Conservation (phyloP, 1,140 invertebrate species). For the Dendrolimus punctatus region DNA sequence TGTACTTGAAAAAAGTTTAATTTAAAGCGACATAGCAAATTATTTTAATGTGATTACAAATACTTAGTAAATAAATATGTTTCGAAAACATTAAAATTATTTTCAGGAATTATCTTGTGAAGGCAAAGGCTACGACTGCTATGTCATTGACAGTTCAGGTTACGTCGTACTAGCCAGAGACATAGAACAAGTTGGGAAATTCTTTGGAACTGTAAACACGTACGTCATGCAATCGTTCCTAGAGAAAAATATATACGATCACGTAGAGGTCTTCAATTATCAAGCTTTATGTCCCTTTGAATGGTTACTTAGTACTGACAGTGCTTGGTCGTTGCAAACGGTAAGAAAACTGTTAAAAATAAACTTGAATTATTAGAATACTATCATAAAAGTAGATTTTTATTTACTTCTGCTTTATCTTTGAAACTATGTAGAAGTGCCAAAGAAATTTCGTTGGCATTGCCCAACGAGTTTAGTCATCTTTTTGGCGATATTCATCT, state of each 20-base stretch:
- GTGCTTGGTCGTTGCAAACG: slow-evolving; percentile 33
- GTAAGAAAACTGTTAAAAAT: slow-evolving; percentile 20
- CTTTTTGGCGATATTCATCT: too few species aligned
- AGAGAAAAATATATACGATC: slow-evolving; percentile 80
- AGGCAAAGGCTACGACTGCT: slow-evolving; percentile 80
- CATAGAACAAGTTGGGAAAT: slow-evolving; percentile 80
- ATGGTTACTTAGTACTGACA: slow-evolving; percentile 23
- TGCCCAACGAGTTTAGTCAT: too few species aligned
- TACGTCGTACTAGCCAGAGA: slow-evolving; percentile 87
- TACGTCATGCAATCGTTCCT: slow-evolving; percentile 84
- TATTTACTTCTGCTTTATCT: too few species aligned
- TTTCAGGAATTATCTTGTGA: slow-evolving; percentile 72
- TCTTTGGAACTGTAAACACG: slow-evolving; percentile 89
- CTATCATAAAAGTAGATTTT: neutral
- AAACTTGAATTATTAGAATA: neutral
- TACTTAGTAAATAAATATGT: too few species aligned
- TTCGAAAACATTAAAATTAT: neutral
- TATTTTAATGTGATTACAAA: too few species aligned
- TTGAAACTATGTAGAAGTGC: too few species aligned
- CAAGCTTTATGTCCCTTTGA: slow-evolving; percentile 81
- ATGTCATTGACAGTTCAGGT: slow-evolving; percentile 90
- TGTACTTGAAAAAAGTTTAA: too few species aligned
- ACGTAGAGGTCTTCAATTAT: slow-evolving; percentile 88
- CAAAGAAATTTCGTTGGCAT: too few species aligned
- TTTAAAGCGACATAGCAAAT: too few species aligned